These are phyloP conservation scores for Apocheima hispidaria DNA, from an alignment of 2,888 invertebrate species.

Conservation along the genomic window DNA sequence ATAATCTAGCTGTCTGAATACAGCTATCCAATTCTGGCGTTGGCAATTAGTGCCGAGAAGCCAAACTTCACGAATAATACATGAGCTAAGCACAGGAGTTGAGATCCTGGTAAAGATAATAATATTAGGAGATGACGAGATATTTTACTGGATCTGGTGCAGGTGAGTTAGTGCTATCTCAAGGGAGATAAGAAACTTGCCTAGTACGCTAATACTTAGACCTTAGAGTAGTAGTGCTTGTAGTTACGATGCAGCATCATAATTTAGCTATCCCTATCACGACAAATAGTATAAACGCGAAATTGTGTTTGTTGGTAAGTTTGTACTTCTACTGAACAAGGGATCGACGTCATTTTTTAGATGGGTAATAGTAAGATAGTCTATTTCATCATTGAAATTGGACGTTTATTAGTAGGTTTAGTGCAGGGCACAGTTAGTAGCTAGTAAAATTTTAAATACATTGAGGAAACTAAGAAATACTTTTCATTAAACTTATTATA, in stretches of 20 bases:
- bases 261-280: neutral
- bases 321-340: too few species aligned
- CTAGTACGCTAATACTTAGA: neutral
- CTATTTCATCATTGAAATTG: too few species aligned
- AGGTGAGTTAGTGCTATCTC: conserved; percentile 6
- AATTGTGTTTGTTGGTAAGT: too few species aligned
- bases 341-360: too few species aligned
- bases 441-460: too few species aligned
- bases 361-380: too few species aligned
- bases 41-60: conserved; percentile 3
- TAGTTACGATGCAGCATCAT: neutral
- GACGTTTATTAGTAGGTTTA: too few species aligned
- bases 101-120: conserved; percentile 3
- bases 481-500: too few species aligned
- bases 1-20: neutral
- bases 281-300: too few species aligned
- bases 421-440: too few species aligned
- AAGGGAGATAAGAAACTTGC: neutral
- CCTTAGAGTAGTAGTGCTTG: too few species aligned
- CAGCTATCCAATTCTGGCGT: conserved; percentile 3
- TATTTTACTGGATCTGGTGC: neutral
- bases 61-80: conserved; percentile 14
- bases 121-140: conserved; percentile 7
- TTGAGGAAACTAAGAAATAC: too few species aligned
- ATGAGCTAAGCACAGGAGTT: conserved; percentile 3